phyloP scores from a whole-genome alignment of 2,797 vertebrate species.

The Silurus lanzhouensis region DNA sequence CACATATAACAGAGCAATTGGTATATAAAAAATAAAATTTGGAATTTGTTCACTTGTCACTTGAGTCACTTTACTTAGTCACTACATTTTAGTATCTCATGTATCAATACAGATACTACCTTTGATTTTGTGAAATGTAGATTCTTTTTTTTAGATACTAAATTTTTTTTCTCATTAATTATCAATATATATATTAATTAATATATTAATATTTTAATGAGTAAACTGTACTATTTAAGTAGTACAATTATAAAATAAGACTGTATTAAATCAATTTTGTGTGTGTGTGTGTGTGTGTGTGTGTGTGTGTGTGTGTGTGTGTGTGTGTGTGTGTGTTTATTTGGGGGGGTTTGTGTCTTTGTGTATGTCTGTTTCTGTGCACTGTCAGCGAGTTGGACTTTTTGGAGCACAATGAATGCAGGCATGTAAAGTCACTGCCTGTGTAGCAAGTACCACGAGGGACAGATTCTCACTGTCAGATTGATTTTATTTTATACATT shows the following conservation, averaged over 20 bases:
- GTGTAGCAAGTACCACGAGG: background rate
- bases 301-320: constrained; percentile 22
- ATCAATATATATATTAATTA: too few relatives aligned
- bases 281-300: constrained; percentile 31
- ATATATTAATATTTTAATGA: too few relatives aligned
- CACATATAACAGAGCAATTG: background rate
- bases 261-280: background rate
- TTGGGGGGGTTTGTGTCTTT: background rate
- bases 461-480: background rate
- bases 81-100: background rate
- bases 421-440: background rate
- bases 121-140: too few relatives aligned
- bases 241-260: background rate
- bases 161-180: too few relatives aligned
- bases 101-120: background rate
- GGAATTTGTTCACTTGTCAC: background rate
- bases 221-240: too few relatives aligned
- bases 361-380: constrained; percentile 54
- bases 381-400: constrained; percentile 69
- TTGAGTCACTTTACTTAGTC: background rate
- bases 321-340: background rate
- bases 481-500: background rate
- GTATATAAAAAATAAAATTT: background rate
- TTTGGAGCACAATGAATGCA: constrained; percentile 20
- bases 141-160: too few relatives aligned